These are phyloP conservation scores for Cistogaster globosa DNA, from an alignment of 2,888 invertebrate genomes.

Conservation along the genomic window DNA sequence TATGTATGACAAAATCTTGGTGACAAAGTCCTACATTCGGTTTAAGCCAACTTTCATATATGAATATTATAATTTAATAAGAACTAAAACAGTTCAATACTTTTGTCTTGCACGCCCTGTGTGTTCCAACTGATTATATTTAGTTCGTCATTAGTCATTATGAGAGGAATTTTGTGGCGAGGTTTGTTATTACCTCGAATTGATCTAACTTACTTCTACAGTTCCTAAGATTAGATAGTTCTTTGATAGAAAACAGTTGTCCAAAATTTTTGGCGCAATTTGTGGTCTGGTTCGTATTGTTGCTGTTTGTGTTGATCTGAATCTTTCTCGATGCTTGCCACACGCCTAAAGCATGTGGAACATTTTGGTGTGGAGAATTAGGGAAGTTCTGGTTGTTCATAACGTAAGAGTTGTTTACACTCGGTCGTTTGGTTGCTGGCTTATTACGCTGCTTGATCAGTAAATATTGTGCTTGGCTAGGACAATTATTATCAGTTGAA, in stretches of 20 bases:
- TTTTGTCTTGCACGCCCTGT: not conserved
- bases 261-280: not conserved
- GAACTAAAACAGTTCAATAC: slow-evolving; percentile 10
- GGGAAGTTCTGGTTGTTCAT: not conserved
- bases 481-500: not conserved
- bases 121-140: slow-evolving; percentile 6
- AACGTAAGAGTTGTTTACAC: not conserved
- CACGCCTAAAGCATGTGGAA: not conserved
- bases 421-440: not conserved
- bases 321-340: not conserved
- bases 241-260: slow-evolving; percentile 5
- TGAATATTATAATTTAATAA: not conserved
- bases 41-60: slow-evolving; percentile 17
- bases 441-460: slow-evolving; percentile 16
- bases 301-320: not conserved
- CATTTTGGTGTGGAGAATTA: slow-evolving; percentile 1
- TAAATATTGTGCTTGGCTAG: not conserved
- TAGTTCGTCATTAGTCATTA: not conserved
- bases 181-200: slow-evolving; percentile 4
- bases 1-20: too few species aligned
- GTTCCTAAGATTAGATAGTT: not conserved
- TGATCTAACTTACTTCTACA: slow-evolving; percentile 15
- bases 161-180: not conserved
- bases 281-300: not conserved
- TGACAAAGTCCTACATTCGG: not conserved